Conservation (phyloP, 2,888 invertebrate species). For the Archips xylosteana region DNA sequence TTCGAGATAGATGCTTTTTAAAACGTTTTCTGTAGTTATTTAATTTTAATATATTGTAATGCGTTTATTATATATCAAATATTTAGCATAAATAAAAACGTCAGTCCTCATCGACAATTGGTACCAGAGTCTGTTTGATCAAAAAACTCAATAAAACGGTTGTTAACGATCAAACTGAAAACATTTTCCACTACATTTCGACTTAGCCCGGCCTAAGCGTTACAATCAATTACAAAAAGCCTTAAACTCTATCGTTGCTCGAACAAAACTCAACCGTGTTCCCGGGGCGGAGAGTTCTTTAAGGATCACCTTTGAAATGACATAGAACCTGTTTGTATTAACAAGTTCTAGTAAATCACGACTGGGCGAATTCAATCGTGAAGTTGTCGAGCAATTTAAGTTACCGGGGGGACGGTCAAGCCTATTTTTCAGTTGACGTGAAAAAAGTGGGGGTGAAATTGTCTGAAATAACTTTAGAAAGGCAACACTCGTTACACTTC, state of each 20-base stretch:
- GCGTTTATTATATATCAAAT: too few relatives aligned
- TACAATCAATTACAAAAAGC: not conserved
- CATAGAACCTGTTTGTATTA: not conserved
- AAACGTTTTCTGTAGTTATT: too few relatives aligned
- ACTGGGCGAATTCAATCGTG: conserved; percentile 22
- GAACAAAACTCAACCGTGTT: not conserved
- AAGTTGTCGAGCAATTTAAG: conserved; percentile 37
- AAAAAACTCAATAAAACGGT: not conserved
- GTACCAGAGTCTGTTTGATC: not conserved
- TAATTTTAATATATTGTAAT: too few relatives aligned
- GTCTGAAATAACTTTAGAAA: not conserved
- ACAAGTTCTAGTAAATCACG: not conserved
- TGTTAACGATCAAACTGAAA: not conserved
- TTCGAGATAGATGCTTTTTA: too few relatives aligned
- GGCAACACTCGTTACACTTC: too few relatives aligned
- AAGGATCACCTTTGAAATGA: not conserved
- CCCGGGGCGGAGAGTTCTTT: not conserved
- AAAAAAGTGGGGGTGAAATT: not conserved
- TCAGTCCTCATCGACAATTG: too few relatives aligned
- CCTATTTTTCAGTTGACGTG: not conserved
- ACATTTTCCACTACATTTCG: not conserved
- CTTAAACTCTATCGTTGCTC: not conserved
- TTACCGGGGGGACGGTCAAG: not conserved
- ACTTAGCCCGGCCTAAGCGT: not conserved
- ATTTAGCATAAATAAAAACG: too few relatives aligned